Conservation (phyloP, 2,113 vertebrate species). For the Notothenia coriiceps region DNA sequence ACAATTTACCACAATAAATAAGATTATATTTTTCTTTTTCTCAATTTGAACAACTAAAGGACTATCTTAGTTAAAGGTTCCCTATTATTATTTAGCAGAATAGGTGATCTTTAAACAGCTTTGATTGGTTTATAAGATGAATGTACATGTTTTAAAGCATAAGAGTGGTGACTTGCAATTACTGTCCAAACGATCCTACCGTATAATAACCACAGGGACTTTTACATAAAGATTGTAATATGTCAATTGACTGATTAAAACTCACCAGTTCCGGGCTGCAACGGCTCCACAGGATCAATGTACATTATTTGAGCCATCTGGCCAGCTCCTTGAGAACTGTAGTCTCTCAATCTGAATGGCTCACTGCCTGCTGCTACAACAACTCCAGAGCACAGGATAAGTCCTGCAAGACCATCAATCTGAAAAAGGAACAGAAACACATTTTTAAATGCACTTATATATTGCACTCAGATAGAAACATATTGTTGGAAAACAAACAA, state of each 20-base stretch:
- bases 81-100: too few relatives aligned
- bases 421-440: slow-evolving; percentile 66
- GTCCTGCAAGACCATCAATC: slow-evolving; percentile 89
- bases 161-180: background rate
- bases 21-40: background rate
- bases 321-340: slow-evolving; percentile 81
- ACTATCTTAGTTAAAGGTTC: too few relatives aligned
- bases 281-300: slow-evolving; percentile 79
- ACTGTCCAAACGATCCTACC: background rate
- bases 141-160: background rate
- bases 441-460: background rate
- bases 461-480: background rate
- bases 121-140: too few relatives aligned
- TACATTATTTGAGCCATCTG: slow-evolving; percentile 81
- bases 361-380: slow-evolving; percentile 93
- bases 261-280: slow-evolving; percentile 88
- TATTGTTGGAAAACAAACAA: too few relatives aligned
- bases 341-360: slow-evolving; percentile 90
- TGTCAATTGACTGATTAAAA: slow-evolving; percentile 33
- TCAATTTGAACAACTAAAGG: background rate
- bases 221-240: background rate
- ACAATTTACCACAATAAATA: background rate
- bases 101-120: too few relatives aligned
- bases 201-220: background rate
- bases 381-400: slow-evolving; percentile 90